Base-by-base conservation (phyloP, 2,888 invertebrate genomes). In the Endomychus coccineus region DNA sequence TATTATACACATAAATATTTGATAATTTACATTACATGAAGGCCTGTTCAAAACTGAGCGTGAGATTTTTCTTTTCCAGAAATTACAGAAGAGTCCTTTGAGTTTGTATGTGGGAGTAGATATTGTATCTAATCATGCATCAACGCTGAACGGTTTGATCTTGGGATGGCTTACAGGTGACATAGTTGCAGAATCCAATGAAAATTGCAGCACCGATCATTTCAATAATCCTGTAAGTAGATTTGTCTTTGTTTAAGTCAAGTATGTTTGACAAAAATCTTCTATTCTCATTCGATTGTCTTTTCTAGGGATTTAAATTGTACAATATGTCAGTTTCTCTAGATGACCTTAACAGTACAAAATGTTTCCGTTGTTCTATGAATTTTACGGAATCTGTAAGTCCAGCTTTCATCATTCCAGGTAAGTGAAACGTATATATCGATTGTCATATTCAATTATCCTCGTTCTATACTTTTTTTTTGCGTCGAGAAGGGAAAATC, bases 381-480 rank as follows among this genome's bases (percentile, higher is more conserved):
- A 85, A 83, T 58, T 77, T 75, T 45, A 81, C 82, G 23, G 67
- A 73, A 44, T 89, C 89, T 1, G 56, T 80, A 6, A 89, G 89
- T 62, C 89, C 89, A n/a, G 90, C 89, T 1, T 90, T 90, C 60
- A 62, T 73, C 5, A 77, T 81, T 46, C 64, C 74, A 46, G 78
- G 86, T 85, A 61, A 61, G 55, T 45, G n/a, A n/a, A n/a, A n/a
- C n/a, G n/a, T n/a, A n/a, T n/a, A n/a, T n/a, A n/a, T n/a, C n/a
- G n/a, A n/a, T n/a, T n/a, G n/a, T n/a, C n/a, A 28, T 25, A 23
- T 31, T 4, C 7, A 29, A 7, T 14, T 27, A 9, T 27, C 6
- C 10, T 11, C 10, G 11, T 27, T 27, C 6, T 10, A 19, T 30
- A 27, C 32, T 27, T 27, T 28, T n/a, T n/a, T n/a, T n/a, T n/a